These are phyloP conservation scores for Sphaerophoria rueppellii DNA, from an alignment of 2,888 invertebrate species.

Conservation along the genomic window DNA sequence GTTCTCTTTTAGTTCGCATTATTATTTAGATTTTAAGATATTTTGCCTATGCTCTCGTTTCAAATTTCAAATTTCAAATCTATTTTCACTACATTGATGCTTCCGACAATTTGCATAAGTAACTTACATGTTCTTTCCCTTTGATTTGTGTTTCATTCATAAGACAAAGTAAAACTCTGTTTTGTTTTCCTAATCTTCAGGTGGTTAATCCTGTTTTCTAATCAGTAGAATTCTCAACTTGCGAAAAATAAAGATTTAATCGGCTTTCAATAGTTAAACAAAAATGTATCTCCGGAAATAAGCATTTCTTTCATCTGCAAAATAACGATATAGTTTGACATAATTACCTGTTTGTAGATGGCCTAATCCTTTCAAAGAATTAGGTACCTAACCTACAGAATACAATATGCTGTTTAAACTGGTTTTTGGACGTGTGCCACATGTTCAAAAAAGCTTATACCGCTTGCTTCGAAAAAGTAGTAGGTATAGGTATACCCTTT, in stretches of 20 bases:
- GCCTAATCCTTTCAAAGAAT: slow-evolving; percentile 60
- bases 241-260: slow-evolving; percentile 35
- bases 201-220: slow-evolving; percentile 60
- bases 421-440: slow-evolving; percentile 41
- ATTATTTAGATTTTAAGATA: too few relatives aligned
- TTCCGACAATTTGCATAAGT: too few relatives aligned
- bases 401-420: not conserved
- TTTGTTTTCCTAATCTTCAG: slow-evolving; percentile 47
- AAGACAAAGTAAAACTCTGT: not conserved
- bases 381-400: slow-evolving; percentile 53
- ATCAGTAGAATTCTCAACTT: slow-evolving; percentile 35
- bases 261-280: slow-evolving; percentile 62
- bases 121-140: not conserved
- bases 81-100: too few relatives aligned
- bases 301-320: slow-evolving; percentile 3
- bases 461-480: not conserved
- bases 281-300: slow-evolving; percentile 58
- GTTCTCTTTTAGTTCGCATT: too few relatives aligned
- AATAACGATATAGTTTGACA: slow-evolving; percentile 55
- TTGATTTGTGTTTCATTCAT: not conserved
- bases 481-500: slow-evolving; percentile 15
- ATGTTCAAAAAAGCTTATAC: slow-evolving; percentile 35
- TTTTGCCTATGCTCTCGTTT: too few relatives aligned
- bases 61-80: too few relatives aligned
- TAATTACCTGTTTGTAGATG: slow-evolving; percentile 67